phyloP scores from a whole-genome alignment of 2,113 vertebrate genomes.

The Odocoileus virginianus region DNA sequence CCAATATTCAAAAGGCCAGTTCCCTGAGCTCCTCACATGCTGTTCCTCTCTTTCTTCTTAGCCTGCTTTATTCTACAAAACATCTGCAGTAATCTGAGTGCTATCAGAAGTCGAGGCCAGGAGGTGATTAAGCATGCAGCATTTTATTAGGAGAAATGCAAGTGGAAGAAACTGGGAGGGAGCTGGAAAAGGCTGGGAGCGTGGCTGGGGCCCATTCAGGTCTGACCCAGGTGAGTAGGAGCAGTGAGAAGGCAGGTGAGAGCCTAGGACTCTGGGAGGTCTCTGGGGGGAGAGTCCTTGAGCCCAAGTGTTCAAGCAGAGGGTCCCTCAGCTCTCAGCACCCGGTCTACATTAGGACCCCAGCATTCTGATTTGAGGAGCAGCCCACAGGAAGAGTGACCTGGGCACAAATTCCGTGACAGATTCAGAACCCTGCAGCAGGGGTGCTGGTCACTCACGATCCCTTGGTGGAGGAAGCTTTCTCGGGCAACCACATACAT shows the following conservation, averaged over 20 bases:
- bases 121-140: too few species aligned
- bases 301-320: not conserved
- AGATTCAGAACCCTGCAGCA: fast-evolving
- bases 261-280: not conserved
- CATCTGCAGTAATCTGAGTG: not conserved
- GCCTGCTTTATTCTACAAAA: not conserved
- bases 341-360: not conserved
- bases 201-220: fast-evolving
- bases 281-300: fast-evolving
- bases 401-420: not conserved
- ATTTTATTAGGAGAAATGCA: not conserved
- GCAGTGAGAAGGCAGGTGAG: too few species aligned
- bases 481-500: fast-evolving
- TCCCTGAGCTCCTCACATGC: too few species aligned
- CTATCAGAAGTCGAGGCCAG: not conserved
- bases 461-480: fast-evolving
- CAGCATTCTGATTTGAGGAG: fast-evolving
- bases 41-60: not conserved
- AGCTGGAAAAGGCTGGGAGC: fast-evolving
- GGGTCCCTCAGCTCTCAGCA: not conserved
- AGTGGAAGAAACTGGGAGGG: not conserved
- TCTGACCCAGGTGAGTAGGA: too few species aligned
- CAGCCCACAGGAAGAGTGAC: not conserved
- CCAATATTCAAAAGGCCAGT: too few species aligned
- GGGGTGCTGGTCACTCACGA: fast-evolving